These are phyloP conservation scores for Diachrysia chrysitis DNA, from an alignment of 2,888 invertebrate genomes.

Conservation along the genomic window DNA sequence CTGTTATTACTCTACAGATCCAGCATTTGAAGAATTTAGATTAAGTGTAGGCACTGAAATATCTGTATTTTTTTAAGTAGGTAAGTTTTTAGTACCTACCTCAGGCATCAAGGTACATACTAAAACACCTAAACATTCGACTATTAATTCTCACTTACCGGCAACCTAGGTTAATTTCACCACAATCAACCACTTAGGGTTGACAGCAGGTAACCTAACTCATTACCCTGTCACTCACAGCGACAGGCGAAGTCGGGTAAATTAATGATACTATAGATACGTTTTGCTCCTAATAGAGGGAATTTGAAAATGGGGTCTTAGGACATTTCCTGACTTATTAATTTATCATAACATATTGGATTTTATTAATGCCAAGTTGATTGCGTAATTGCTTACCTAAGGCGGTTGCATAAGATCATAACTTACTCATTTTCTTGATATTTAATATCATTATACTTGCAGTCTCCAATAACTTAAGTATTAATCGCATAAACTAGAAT, in stretches of 20 bases:
- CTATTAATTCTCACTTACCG: conserved; percentile 54
- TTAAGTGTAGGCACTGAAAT: too few species aligned
- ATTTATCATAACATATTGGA: conserved; percentile 30
- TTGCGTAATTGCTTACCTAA: neutral
- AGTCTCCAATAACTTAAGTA: neutral
- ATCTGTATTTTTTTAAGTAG: neutral
- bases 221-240: conserved; percentile 74
- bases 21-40: too few species aligned
- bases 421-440: conserved; percentile 3
- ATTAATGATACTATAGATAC: conserved; percentile 56
- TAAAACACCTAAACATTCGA: conserved; percentile 24
- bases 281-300: conserved; percentile 60
- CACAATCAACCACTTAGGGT: conserved; percentile 69
- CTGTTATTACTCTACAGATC: too few species aligned
- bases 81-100: neutral
- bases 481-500: neutral
- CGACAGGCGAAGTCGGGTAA: conserved; percentile 50
- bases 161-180: conserved; percentile 64
- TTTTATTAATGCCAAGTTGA: neutral
- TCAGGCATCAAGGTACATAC: conserved; percentile 3
- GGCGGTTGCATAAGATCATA: neutral
- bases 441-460: neutral
- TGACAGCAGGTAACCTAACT: conserved; percentile 55
- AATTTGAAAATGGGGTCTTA: conserved; percentile 33
- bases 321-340: conserved; percentile 45